Evolutionary conservation across 2,797 vertebrate species (phyloP).

Genomic region (Spinus olivaceus): DNA sequence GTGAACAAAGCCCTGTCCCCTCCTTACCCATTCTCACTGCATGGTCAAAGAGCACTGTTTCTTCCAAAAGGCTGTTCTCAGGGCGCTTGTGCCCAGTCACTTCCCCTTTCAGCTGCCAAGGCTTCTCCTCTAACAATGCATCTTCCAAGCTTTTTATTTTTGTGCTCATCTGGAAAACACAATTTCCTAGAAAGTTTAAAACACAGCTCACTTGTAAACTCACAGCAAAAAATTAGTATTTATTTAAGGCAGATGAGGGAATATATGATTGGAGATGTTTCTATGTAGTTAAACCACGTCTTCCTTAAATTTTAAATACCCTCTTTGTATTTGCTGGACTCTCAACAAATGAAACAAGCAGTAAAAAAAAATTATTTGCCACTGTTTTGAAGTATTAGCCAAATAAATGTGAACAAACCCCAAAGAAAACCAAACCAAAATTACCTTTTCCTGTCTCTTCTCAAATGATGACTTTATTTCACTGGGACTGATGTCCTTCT

Average conservation of each 20-base stretch:
- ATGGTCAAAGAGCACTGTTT: constrained; percentile 90
- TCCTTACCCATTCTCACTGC: constrained; percentile 83
- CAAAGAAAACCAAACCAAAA: neutral
- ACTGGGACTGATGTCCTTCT: constrained; percentile 58
- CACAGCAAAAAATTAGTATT: neutral
- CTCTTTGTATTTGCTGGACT: neutral
- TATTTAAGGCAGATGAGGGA: neutral
- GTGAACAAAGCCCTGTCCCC: neutral
- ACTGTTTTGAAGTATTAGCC: neutral
- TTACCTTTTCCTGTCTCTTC: constrained; percentile 94
- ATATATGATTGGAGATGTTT: neutral
- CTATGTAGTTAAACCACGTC: neutral
- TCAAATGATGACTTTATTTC: constrained; percentile 90
- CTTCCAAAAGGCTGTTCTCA: constrained; percentile 95
- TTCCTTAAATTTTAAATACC: neutral
- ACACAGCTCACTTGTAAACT: neutral
- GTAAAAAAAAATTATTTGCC: neutral
- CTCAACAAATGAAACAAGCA: neutral
- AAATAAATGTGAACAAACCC: neutral
- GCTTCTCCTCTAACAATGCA: constrained; percentile 83
- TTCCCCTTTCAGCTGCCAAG: constrained; percentile 95
- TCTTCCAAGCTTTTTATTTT: constrained; percentile 89
- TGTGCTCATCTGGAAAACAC: constrained; percentile 83
- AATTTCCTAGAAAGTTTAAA: neutral
- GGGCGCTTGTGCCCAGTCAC: constrained; percentile 87